Conservation (phyloP, 2,113 vertebrate genomes). For the Heterotis niloticus region DNA sequence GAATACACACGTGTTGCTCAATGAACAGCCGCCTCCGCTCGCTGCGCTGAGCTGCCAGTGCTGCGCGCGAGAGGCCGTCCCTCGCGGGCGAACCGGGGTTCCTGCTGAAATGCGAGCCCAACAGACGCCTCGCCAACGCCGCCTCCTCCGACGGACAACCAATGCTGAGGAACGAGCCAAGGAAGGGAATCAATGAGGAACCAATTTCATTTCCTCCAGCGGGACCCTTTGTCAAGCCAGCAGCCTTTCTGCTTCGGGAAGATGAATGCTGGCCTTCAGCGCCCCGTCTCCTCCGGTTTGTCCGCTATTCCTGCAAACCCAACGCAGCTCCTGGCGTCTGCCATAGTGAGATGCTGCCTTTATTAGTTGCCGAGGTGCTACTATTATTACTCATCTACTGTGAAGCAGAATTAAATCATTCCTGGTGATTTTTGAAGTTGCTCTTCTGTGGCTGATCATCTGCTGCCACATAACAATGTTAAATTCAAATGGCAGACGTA, state of each 20-base stretch:
- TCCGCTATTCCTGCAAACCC: background rate
- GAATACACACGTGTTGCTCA: background rate
- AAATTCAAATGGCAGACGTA: too few relatives aligned
- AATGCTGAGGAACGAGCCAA: background rate
- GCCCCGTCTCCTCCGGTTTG: background rate
- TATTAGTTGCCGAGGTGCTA: too few relatives aligned
- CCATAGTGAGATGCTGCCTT: too few relatives aligned
- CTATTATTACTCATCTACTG: too few relatives aligned
- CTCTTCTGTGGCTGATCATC: too few relatives aligned
- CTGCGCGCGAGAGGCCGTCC: too few relatives aligned
- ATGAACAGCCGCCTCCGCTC: too few relatives aligned
- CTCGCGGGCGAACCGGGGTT: background rate
- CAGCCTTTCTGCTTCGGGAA: background rate
- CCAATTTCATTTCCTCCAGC: slow-evolving; percentile 16
- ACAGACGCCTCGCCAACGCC: background rate
- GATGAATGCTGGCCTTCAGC: background rate
- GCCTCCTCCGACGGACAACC: background rate
- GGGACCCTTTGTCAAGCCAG: background rate
- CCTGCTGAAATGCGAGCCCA: background rate
- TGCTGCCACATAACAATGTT: too few relatives aligned
- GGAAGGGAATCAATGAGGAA: slow-evolving; percentile 16
- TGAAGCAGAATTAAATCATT: too few relatives aligned
- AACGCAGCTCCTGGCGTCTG: background rate
- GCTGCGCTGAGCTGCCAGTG: too few relatives aligned
- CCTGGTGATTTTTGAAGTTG: too few relatives aligned